Evolutionary conservation across 2,113 vertebrate species (phyloP), one percentile per base, ranked within the genome.

Genomic region (Callorhinus ursinus): DNA sequence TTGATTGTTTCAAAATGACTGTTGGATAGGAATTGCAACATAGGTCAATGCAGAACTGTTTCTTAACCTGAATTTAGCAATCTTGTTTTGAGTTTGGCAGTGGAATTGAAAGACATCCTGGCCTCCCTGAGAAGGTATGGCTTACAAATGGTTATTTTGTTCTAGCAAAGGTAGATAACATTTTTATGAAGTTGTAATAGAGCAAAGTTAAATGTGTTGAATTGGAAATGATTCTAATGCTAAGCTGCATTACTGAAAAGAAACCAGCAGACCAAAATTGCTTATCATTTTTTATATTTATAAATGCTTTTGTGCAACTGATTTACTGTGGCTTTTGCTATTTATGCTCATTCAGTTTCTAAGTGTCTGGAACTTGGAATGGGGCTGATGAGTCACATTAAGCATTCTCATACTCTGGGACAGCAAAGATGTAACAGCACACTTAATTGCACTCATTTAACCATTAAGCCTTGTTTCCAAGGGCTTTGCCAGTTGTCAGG

Each of bases 1-100:
- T 95, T 65, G 95, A 98, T 97, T 36, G 42, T 21, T 97, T 97
- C 95, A 90, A 97, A 97, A 92, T 96, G 83, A 93, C 59, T 97
- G 94, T 82, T 95, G 36, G 94, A 55, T 95, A 85, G 79, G 49
- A 95, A 74, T 46, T 97, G 80, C 74, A 92, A 80, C 82, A 71
- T 33, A 95, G 89, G 91, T 96, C 97, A 96, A 51, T 72, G 88
- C 55, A 96, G 87, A 96, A 85, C 81, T 96, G 63, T 91, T 97
- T 97, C 80, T 95, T 97, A 93, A 72, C 92, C 83, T 95, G 92
- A 95, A 96, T 93, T 97, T 96, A 95, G 71, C 93, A 81, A 24
- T 55, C 33, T 91, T 93, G 3, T 90, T 93, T 80, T 59, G 74
- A 96, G 86, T 96, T 95, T 95, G 57, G 21, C 65, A 72, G 76